These are phyloP conservation scores for Polydrusus tereticollis DNA, from an alignment of 2,888 invertebrate species.

Conservation along the genomic window DNA sequence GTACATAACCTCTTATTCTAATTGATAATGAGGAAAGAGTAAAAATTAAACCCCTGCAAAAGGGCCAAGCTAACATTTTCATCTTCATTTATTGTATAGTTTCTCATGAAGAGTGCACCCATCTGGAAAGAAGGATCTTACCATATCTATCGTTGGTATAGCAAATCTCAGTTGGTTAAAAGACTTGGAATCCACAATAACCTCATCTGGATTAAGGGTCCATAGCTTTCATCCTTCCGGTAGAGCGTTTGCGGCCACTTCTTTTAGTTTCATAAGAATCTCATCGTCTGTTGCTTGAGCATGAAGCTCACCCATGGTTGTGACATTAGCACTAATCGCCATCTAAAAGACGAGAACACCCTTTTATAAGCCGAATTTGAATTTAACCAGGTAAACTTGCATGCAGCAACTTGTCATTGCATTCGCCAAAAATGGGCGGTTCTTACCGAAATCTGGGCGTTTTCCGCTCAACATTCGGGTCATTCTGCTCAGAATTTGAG, in stretches of 20 bases:
- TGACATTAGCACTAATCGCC: slow-evolving; percentile 2
- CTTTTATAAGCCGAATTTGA: neutral
- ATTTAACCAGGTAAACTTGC: neutral
- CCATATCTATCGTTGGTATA: slow-evolving; percentile 5
- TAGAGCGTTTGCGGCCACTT: neutral
- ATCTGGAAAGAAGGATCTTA: slow-evolving; percentile 1
- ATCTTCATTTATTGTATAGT: slow-evolving; percentile 9
- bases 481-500: neutral
- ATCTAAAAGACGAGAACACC: neutral
- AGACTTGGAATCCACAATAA: slow-evolving; percentile 1
- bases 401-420: neutral
- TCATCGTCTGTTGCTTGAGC: neutral
- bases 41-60: slow-evolving; percentile 15
- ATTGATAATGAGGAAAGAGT: slow-evolving; percentile 11
- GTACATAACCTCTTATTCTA: slow-evolving; percentile 4
- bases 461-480: neutral
- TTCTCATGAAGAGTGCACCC: slow-evolving; percentile 3
- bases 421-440: neutral
- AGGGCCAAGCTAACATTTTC: slow-evolving; percentile 11
- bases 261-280: neutral
- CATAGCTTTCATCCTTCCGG: slow-evolving; percentile 1
- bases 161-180: slow-evolving; percentile 11
- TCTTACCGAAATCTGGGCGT: neutral
- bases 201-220: neutral
- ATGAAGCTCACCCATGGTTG: slow-evolving; percentile 12